A percentile compares a stretch with the other conserved stretches of the same genome.
These are phyloP conservation scores for Schizaphis graminum DNA, from an alignment of 2,888 invertebrate genomes.

Conservation along the genomic window DNA sequence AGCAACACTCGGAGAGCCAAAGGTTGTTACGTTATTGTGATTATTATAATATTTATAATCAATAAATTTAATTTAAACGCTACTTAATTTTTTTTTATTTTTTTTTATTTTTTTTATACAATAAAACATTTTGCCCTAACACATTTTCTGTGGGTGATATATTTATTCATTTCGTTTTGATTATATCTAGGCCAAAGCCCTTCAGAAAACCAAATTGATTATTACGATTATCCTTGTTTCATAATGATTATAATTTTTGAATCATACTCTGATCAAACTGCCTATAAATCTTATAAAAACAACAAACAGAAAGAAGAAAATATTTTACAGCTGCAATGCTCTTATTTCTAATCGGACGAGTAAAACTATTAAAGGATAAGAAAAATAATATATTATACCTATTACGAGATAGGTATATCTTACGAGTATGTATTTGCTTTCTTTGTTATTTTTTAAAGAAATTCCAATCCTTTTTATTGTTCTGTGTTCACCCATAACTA, in stretches of 20 bases:
- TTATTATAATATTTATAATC: slow-evolving; percentile 31
- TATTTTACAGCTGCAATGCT: not conserved
- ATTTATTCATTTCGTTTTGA: not conserved
- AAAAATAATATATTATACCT: not conserved
- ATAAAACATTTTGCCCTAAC: not conserved
- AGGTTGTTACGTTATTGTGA: slow-evolving; percentile 43
- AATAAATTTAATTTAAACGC: not conserved
- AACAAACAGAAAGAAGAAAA: not conserved
- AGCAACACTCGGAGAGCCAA: not conserved
- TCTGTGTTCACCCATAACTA: not conserved
- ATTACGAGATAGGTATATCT: not conserved
- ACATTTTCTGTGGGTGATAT: not conserved
- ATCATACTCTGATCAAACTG: not conserved
- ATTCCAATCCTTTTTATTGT: not conserved
- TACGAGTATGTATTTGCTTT: not conserved
- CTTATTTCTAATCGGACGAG: not conserved
- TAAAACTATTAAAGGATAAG: not conserved
- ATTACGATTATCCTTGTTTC: not conserved
- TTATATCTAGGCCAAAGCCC: not conserved
- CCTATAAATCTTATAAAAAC: not conserved
- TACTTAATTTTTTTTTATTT: slow-evolving; percentile 19
- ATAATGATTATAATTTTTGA: not conserved
- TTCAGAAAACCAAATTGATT: not conserved
- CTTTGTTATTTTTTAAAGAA: slow-evolving; percentile 5
- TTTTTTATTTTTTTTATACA: slow-evolving; percentile 15